Conservation (phyloP, 2,888 invertebrate species). For the Dolomedes plantarius region DNA sequence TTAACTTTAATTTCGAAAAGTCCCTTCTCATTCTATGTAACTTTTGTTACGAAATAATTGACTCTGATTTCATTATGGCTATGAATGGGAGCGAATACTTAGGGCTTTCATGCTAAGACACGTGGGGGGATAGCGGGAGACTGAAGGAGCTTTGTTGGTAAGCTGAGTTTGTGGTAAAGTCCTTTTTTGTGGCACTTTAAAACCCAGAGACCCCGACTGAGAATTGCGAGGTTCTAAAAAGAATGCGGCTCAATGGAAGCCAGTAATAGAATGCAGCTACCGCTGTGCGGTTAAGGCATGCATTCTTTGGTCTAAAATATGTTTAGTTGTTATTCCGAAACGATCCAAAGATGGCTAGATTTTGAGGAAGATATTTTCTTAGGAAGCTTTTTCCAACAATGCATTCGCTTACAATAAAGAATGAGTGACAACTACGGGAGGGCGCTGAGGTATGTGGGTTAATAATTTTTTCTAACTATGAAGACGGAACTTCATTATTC, state of each 20-base stretch:
- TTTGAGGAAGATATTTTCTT: too few relatives aligned
- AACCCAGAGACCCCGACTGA: background rate
- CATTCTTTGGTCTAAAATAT: background rate
- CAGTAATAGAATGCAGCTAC: background rate
- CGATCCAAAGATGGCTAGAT: too few relatives aligned
- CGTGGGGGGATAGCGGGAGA: background rate
- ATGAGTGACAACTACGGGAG: too few relatives aligned
- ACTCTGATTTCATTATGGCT: background rate
- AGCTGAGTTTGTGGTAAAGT: background rate
- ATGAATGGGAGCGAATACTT: background rate
- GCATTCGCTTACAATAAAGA: too few relatives aligned
- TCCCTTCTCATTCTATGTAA: background rate
- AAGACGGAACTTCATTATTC: too few relatives aligned
- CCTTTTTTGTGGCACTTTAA: slow-evolving; percentile 3
- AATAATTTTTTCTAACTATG: too few relatives aligned
- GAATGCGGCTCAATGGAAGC: background rate
- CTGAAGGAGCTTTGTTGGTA: background rate
- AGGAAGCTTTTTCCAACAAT: too few relatives aligned
- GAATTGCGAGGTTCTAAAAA: background rate
- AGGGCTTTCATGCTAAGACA: background rate
- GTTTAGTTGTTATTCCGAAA: background rate
- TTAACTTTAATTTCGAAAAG: background rate
- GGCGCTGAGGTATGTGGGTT: too few relatives aligned
- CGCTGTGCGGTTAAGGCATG: background rate
- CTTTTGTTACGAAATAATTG: background rate